A percentile compares a stretch with the other conserved stretches of the same genome.
These are phyloP conservation scores for Melanotaenia maccullochi DNA, from an alignment of 2,797 vertebrate genomes.

Conservation along the genomic window DNA sequence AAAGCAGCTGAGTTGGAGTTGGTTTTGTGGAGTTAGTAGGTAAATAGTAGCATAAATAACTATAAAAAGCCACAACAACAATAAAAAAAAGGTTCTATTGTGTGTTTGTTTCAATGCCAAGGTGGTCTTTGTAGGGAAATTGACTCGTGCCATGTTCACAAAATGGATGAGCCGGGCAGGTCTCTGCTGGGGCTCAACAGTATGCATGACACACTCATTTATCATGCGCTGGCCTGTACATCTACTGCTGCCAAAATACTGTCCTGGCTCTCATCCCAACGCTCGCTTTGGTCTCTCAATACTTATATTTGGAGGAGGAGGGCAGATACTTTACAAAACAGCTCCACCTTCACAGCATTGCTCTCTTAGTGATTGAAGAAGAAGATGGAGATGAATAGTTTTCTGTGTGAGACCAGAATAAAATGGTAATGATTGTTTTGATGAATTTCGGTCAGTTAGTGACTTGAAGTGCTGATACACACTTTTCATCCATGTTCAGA, in stretches of 20 bases:
- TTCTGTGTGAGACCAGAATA: neutral
- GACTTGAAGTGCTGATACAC: neutral
- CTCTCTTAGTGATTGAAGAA: slow-evolving; percentile 32
- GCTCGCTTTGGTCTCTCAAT: slow-evolving; percentile 58
- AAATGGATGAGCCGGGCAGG: slow-evolving; percentile 59
- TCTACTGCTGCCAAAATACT: slow-evolving; percentile 65
- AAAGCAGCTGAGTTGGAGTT: neutral
- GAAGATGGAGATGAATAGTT: slow-evolving; percentile 3
- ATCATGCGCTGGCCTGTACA: slow-evolving; percentile 65
- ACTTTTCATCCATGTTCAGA: no score
- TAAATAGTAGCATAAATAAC: neutral
- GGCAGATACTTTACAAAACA: slow-evolving; percentile 69
- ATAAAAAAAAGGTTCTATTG: no score
- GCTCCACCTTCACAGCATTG: slow-evolving; percentile 47
- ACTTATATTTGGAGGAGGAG: slow-evolving; percentile 37
- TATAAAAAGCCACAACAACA: neutral
- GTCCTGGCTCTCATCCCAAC: slow-evolving; percentile 66
- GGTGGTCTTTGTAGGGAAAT: slow-evolving; percentile 65
- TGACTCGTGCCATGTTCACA: slow-evolving; percentile 69
- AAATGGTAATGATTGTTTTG: neutral
- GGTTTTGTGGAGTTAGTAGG: neutral
- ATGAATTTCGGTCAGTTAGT: neutral
- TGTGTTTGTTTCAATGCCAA: no score
- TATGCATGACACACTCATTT: slow-evolving; percentile 73
- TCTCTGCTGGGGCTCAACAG: slow-evolving; percentile 48